A percentile compares a stretch with the other conserved stretches of the same genome.
phyloP scores from a whole-genome alignment of 2,888 invertebrate species.

The Pecten maximus region DNA sequence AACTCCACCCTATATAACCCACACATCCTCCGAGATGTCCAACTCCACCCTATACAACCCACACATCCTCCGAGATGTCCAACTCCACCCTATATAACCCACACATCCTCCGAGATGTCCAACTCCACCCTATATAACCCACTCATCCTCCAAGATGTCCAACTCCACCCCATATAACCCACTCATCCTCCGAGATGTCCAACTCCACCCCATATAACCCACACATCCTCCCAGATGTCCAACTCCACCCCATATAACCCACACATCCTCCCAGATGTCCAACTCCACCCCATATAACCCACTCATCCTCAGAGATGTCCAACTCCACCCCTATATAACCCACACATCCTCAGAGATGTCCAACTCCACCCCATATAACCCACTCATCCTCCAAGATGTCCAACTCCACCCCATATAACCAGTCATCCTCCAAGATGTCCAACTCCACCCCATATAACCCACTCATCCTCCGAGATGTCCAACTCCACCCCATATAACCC shows the following conservation, averaged over 20 bases:
- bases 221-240: not conserved
- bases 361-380: not conserved
- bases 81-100: no score
- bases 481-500: not conserved
- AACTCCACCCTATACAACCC: no score
- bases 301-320: not conserved
- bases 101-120: not conserved
- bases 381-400: not conserved
- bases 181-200: not conserved
- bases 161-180: not conserved
- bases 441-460: not conserved
- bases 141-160: not conserved
- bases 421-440: not conserved
- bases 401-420: not conserved
- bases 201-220: not conserved
- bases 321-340: not conserved
- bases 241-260: not conserved
- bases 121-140: not conserved
- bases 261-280: not conserved
- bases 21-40: no score
- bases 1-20: no score
- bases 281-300: not conserved
- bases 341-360: not conserved
- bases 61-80: no score
- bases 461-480: not conserved